A percentile compares a stretch with the other conserved stretches of the same genome.
Evolutionary conservation across 2,113 vertebrate species (phyloP).

Genomic region (Prochilodus magdalenae): DNA sequence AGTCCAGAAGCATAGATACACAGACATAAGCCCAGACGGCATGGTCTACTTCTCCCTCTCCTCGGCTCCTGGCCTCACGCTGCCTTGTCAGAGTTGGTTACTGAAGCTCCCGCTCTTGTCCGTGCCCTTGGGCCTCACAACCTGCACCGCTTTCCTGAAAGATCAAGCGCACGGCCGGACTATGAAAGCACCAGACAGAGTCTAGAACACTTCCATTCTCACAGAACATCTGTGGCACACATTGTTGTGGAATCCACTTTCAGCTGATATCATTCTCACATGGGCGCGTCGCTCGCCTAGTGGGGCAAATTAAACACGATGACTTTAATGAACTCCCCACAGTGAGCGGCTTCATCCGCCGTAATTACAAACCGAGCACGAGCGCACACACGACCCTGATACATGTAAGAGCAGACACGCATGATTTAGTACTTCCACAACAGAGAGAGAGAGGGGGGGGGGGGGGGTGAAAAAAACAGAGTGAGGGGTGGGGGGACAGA

Average conservation of each 20-base stretch:
- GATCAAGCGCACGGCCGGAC: constrained; percentile 8
- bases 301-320: constrained; percentile 47
- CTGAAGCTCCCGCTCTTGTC: background rate
- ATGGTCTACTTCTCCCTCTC: background rate
- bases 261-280: constrained; percentile 61
- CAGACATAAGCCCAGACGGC: background rate
- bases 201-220: constrained; percentile 10
- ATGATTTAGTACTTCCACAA: background rate
- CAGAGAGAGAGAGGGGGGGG: background rate
- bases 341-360: constrained; percentile 32
- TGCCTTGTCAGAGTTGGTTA: background rate
- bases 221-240: constrained; percentile 74
- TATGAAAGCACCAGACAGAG: background rate
- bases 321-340: constrained; percentile 16
- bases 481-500: background rate
- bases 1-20: background rate
- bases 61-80: background rate
- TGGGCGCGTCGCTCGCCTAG: constrained; percentile 27
- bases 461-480: background rate
- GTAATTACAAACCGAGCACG: constrained; percentile 42
- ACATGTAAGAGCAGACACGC: background rate
- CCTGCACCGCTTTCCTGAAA: background rate
- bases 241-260: constrained; percentile 67
- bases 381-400: constrained; percentile 25
- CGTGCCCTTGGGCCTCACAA: background rate